Evolutionary conservation across 2,797 vertebrate genomes (phyloP).

Genomic region (Vipera latastei): DNA sequence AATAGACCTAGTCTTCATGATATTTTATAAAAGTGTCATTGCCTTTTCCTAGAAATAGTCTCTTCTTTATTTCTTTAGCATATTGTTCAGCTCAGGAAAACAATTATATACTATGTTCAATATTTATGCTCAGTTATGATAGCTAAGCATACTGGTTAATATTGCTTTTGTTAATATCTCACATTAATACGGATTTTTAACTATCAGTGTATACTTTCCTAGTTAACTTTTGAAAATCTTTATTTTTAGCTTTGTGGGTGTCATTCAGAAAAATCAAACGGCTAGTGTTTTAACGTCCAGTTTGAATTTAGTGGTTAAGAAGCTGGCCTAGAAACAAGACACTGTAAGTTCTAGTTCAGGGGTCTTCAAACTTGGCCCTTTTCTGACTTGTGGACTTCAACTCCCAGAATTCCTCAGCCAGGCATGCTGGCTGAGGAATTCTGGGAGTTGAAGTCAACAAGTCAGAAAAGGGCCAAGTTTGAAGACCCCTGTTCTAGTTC

Average conservation of each 20-base stretch:
- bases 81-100: not conserved
- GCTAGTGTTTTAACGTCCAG: not conserved
- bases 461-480: too few relatives aligned
- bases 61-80: not conserved
- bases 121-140: not conserved
- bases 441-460: too few relatives aligned
- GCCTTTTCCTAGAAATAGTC: not conserved
- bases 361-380: too few relatives aligned
- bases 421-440: too few relatives aligned
- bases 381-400: too few relatives aligned
- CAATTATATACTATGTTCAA: not conserved
- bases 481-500: not conserved
- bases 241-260: not conserved
- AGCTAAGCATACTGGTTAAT: not conserved
- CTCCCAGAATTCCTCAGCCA: too few relatives aligned
- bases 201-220: not conserved
- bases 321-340: not conserved
- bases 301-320: not conserved
- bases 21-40: not conserved
- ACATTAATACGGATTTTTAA: not conserved
- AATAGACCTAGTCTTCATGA: not conserved
- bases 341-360: not conserved
- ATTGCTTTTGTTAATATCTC: not conserved
- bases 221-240: not conserved
- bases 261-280: not conserved